Conservation (phyloP, 2,113 vertebrate species). For the Polypterus bichir region DNA sequence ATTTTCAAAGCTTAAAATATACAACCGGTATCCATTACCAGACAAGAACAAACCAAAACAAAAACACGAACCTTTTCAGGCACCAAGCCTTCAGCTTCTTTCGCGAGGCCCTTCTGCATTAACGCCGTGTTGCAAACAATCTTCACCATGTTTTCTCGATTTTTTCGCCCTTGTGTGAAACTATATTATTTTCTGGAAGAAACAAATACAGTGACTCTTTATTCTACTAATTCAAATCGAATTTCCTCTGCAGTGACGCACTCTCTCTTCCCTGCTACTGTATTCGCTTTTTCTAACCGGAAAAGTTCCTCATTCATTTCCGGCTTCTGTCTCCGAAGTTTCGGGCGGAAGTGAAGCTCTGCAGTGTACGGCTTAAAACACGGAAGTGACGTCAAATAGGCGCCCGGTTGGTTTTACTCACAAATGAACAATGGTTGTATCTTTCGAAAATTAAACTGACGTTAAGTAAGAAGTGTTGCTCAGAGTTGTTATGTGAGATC, state of each 20-base stretch:
- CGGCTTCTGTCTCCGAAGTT: not conserved
- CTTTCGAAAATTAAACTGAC: slow-evolving; percentile 1
- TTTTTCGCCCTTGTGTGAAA: no score
- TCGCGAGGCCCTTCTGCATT: slow-evolving; percentile 56
- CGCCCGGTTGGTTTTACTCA: no score
- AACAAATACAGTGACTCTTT: not conserved
- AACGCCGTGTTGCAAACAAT: slow-evolving; percentile 68
- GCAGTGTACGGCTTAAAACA: not conserved
- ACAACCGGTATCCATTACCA: not conserved
- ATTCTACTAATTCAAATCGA: not conserved
- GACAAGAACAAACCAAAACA: not conserved
- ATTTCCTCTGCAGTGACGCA: slow-evolving; percentile 37
- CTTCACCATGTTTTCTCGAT: slow-evolving; percentile 57
- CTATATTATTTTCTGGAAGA: no score
- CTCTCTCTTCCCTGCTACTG: slow-evolving; percentile 25
- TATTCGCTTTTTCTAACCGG: not conserved
- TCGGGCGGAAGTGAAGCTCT: not conserved
- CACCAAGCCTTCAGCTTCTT: slow-evolving; percentile 43
- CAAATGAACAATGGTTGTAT: not conserved
- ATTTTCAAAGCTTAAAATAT: not conserved
- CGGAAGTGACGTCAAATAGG: not conserved
- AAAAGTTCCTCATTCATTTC: slow-evolving; percentile 33
- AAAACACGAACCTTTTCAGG: slow-evolving; percentile 50
- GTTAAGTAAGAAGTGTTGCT: no score
- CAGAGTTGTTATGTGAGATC: no score